Evolutionary conservation across 2,797 vertebrate species (phyloP), one percentile per base, ranked within the genome.

Genomic region (Crax fasciolata): DNA sequence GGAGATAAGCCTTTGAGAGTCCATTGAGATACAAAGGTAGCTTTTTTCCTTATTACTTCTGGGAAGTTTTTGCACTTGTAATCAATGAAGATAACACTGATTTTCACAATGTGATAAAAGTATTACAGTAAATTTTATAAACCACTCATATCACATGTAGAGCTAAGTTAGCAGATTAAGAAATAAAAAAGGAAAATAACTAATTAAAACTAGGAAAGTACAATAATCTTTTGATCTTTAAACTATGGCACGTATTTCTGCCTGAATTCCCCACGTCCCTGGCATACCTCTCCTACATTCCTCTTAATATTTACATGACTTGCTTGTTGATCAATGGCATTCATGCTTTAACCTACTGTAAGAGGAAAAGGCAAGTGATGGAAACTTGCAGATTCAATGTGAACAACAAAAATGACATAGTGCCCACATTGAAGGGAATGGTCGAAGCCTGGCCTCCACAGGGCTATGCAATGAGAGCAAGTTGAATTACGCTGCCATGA

Each of bases 41-140:
- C 24, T 80, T 94, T 85, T 83, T 65, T 63, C 65, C 48, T 72
- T 57, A 75, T 48, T 89, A 89, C 44, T 91, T 83, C 57, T 21
- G 25, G 54, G 62, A 85, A 81, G 13, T 9, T 32, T 71, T 43
- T 52, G 87, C 71, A 32, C 65, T 77, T 76, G 46, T 79, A 82
- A 87, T 77, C 8, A 32, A 46, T 80, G 52, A 87, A 76, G 65
- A 58, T 67, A 89, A 48, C 25, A 39, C 15, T 61, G 9, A 68
- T n/a, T 73, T 76, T 44, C 39, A 62, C 61, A 85, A 61, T 46
- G 41, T 74, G 82, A 74, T 66, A 88, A 75, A 87, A 78, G 67
- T 5, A 43, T 43, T 61, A 38, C 9, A 13, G 32, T 38, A 81
- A 81, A 90, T 81, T 91, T 43, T 32, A 52, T 58, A 62, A 89